Base-by-base conservation (phyloP, 2,797 vertebrate species). In the Pampus argenteus region DNA sequence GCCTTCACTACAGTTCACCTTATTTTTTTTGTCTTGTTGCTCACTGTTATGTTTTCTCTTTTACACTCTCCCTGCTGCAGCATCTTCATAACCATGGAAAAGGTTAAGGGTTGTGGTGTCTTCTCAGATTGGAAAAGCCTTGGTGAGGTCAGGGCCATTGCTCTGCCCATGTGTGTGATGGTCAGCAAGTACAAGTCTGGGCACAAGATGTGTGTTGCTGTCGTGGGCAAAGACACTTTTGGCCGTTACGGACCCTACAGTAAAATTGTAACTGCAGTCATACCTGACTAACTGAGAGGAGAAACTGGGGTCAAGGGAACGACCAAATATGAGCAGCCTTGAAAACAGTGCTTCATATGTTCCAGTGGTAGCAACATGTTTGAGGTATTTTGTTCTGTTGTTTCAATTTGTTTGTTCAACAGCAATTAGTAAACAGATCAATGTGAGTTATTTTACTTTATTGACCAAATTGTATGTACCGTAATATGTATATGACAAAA, bases 111-210 rank as follows among this genome's bases (percentile, higher is more conserved):
- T 1, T 85, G 78, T 2, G 31, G 75, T 13, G 0, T 67, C 10
- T 92, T 92, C 67, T 61, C 67, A 0, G 38, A 65, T 0, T 95
- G 93, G 94, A 76, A n/a, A 2, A 34, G 14, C 5, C 52, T 90
- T 0, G 82, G 79, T 0, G 82, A 78, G 17, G 76, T 94, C 56
- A 44, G n/a, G 22, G 92, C 93, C 34, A 69, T 71, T 22, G 13
- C 81, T 2, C 82, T 94, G 60, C 94, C 94, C 42, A 94, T 93
- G 85, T 91, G 85, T 23, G 86, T 88, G 34, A 51, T 91, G 64
- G 57, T 94, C 47, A 81, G 15, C 3, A 86, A 85, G 20, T 91
- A 84, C 66, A 83, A 79, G 31, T 73, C 82, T 0, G 88, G 91
- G 3, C 85, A 76, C 65, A 89, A 76, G 66, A 65, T 92, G 48